Evolutionary conservation across 1,140 invertebrate genomes (phyloP).

Genomic region (Harpegnathos saltator): DNA sequence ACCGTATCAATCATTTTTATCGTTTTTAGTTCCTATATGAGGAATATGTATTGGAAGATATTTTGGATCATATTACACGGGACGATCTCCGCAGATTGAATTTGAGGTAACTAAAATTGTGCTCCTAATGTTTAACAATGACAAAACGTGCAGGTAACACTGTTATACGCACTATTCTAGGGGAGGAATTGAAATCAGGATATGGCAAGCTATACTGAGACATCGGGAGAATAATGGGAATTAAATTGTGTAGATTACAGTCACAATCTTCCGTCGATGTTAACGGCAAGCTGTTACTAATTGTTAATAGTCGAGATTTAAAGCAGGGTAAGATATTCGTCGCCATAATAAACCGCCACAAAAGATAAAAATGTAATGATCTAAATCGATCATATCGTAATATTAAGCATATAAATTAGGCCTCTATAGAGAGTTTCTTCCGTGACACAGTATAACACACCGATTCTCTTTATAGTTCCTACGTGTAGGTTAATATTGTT

Average conservation of each 20-base stretch:
- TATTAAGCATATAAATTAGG: neutral
- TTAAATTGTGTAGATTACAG: neutral
- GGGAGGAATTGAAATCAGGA: conserved; percentile 87
- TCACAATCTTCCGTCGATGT: conserved; percentile 12
- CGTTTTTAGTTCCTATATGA: conserved; percentile 89
- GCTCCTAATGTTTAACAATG: conserved; percentile 12
- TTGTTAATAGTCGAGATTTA: neutral
- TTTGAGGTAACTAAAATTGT: conserved; percentile 87
- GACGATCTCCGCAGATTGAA: conserved; percentile 92
- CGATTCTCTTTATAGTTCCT: conserved; percentile 68
- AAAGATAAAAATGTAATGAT: conserved; percentile 26
- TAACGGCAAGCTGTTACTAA: conserved; percentile 24
- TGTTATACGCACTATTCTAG: conserved; percentile 74
- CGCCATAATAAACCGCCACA: conserved; percentile 16
- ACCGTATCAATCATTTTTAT: conserved; percentile 6
- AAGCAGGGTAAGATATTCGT: conserved; percentile 58
- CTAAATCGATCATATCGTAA: conserved; percentile 20
- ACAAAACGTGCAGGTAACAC: conserved; percentile 24
- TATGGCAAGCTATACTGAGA: conserved; percentile 87
- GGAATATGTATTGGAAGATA: conserved; percentile 92
- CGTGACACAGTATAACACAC: conserved; percentile 61
- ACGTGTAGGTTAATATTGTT: conserved; percentile 56
- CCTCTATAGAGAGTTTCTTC: conserved; percentile 47
- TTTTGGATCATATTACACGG: conserved; percentile 90
- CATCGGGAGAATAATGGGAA: conserved; percentile 75